phyloP scores from a whole-genome alignment of 2,113 vertebrate genomes.

The Daboia siamensis region DNA sequence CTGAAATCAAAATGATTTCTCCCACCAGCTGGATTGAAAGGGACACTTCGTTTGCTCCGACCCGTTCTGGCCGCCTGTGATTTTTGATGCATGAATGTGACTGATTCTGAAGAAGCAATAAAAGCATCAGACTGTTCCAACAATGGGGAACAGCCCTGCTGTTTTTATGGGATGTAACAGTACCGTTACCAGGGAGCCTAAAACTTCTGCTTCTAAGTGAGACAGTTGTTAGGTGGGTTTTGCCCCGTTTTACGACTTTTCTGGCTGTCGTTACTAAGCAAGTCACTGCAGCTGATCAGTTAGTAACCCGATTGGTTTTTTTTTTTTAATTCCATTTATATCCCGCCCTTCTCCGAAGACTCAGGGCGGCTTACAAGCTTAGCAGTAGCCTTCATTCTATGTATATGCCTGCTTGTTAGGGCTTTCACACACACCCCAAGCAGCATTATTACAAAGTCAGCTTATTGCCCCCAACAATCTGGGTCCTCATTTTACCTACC shows the following conservation, averaged over 20 bases:
- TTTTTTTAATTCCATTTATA: too few species aligned
- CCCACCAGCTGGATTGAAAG: neutral
- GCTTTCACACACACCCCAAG: too few species aligned
- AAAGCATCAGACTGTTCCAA: neutral
- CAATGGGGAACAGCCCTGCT: neutral
- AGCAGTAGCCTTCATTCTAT: too few species aligned
- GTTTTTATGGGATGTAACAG: neutral
- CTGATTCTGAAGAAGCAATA: neutral
- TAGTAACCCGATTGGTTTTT: too few species aligned
- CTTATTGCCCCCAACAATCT: too few species aligned
- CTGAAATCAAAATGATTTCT: slow-evolving; percentile 31
- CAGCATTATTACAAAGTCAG: too few species aligned
- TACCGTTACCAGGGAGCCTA: neutral
- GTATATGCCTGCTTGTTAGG: too few species aligned
- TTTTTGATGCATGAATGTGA: neutral
- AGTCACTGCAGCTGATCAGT: too few species aligned
- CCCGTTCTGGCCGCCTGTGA: neutral
- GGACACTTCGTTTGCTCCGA: neutral
- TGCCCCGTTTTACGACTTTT: neutral
- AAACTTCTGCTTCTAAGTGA: neutral
- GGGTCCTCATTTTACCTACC: too few species aligned
- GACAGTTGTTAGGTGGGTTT: neutral
- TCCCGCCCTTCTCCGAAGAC: too few species aligned
- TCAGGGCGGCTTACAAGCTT: too few species aligned
- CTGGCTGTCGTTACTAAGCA: too few species aligned